Evolutionary conservation across 1,140 invertebrate genomes (phyloP).

Genomic region (Stegodyphus mimosarum): DNA sequence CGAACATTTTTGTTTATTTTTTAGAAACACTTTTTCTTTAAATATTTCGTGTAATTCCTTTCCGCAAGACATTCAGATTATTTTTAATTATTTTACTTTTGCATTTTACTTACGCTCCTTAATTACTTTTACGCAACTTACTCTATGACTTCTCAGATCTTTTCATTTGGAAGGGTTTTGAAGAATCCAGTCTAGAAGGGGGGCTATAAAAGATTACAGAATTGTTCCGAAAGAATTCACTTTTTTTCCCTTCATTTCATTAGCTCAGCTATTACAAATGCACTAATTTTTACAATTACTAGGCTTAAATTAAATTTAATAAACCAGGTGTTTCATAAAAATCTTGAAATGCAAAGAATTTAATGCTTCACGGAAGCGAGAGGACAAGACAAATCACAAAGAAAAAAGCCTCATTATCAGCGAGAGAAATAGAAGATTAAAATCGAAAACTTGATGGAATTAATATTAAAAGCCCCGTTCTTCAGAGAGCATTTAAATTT

Average conservation of each 20-base stretch:
- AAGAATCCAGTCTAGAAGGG: no score
- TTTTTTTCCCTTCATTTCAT: not conserved
- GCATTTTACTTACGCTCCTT: no score
- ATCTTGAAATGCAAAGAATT: not conserved
- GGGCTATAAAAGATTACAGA: no score
- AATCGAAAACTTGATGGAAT: slow-evolving; percentile 43
- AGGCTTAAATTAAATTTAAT: slow-evolving; percentile 37
- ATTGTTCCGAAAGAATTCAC: no score
- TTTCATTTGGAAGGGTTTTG: no score
- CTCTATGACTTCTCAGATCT: no score
- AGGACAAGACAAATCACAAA: slow-evolving; percentile 11
- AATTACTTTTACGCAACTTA: no score
- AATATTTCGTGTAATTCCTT: no score
- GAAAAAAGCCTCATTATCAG: slow-evolving; percentile 21
- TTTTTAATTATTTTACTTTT: no score
- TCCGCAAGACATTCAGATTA: no score
- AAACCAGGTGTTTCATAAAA: not conserved
- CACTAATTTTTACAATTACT: slow-evolving; percentile 34
- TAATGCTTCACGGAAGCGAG: not conserved
- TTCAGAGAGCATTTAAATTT: slow-evolving; percentile 15
- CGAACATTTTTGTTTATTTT: no score
- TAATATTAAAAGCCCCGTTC: slow-evolving; percentile 22
- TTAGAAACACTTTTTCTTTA: no score
- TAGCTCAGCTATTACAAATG: slow-evolving; percentile 7
- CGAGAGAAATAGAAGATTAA: slow-evolving; percentile 20